Evolutionary conservation across 2,113 vertebrate species (phyloP), one percentile per base, ranked within the genome.

Genomic region (Numida meleagris): DNA sequence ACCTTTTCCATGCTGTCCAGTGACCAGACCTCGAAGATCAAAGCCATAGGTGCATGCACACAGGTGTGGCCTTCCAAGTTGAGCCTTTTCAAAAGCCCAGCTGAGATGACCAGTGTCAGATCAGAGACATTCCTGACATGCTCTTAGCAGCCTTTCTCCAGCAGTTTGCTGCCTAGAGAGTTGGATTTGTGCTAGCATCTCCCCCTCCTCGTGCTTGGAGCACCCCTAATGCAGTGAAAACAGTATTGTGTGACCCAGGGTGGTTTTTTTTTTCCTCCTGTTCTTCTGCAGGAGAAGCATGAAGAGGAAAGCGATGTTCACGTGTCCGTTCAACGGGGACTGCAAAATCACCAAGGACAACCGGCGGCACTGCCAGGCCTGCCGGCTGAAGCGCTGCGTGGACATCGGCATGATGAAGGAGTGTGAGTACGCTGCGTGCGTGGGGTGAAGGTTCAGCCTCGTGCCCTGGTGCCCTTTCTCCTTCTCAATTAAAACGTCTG

Each of bases 331-430:
- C 97, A 99, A 96, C 0, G 98, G 98, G 15, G 98, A 98, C 96
- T 99, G 99, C 95, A 98, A 97, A 89, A 99, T 99, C 98, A 99
- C 99, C 97, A 99, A 99, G 97, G 99, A 99, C 97, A 99, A 99
- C 98, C 98, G 99, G 73, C 98, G 99, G 51, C 99, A 99, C 97
- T 99, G 99, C 98, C 99, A 99, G 97, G 98, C 99, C 48, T 99
- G 99, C 89, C 97, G 99, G 29, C 99, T 99, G 82, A 99, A 99
- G 82, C 99, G 99, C 96, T 99, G 99, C 8, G 95, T 99, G 97
- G 99, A 99, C 97, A 99, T 99, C 9, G 99, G 99, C 91, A 99
- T 99, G 99, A 99, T 99, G 99, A 99, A 99, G 92, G 99, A 99
- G 92, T 99, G 99, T 99, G 98, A 99, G 99, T 99, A 79, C 5